Percentiles rank a stretch among this genome's conserved stretches.
phyloP scores from a whole-genome alignment of 2,797 vertebrate genomes.

The Oreochromis mossambicus region DNA sequence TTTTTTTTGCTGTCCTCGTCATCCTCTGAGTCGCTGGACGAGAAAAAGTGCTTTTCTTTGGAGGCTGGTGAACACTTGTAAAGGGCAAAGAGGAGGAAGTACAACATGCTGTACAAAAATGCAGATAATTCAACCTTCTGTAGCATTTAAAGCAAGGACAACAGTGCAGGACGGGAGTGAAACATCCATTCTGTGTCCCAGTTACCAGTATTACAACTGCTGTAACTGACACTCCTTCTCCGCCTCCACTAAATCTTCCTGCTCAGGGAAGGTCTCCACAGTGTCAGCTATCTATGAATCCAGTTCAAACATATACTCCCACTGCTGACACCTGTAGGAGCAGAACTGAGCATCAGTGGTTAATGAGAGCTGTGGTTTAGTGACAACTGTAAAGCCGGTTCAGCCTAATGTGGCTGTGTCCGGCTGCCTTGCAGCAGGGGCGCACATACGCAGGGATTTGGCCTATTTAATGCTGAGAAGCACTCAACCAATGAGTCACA shows the following conservation, averaged over 20 bases:
- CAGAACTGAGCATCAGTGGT: background rate
- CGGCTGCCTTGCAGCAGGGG: background rate
- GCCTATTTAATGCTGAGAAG: constrained; percentile 39
- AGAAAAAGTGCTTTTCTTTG: constrained; percentile 92
- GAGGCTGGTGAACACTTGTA: constrained; percentile 82
- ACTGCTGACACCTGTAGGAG: background rate
- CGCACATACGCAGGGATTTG: constrained; percentile 25
- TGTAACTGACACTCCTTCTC: constrained; percentile 1
- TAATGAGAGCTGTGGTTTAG: constrained; percentile 10
- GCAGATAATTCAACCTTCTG: background rate
- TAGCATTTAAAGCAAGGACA: background rate
- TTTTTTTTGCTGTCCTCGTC: constrained; percentile 93
- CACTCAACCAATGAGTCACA: constrained; percentile 39
- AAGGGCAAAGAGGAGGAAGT: constrained; percentile 69
- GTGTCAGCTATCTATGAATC: constrained; percentile 1
- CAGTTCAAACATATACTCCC: background rate
- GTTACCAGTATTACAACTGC: constrained; percentile 6
- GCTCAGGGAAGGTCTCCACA: background rate
- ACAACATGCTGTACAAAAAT: background rate
- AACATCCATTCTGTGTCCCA: constrained; percentile 6
- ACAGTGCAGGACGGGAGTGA: background rate
- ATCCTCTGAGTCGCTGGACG: constrained; percentile 95
- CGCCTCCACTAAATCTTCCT: background rate
- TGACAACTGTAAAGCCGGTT: background rate
- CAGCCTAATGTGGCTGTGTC: background rate